These are phyloP conservation scores for Lycaon pictus DNA, from an alignment of 2,113 vertebrate species.

Conservation along the genomic window DNA sequence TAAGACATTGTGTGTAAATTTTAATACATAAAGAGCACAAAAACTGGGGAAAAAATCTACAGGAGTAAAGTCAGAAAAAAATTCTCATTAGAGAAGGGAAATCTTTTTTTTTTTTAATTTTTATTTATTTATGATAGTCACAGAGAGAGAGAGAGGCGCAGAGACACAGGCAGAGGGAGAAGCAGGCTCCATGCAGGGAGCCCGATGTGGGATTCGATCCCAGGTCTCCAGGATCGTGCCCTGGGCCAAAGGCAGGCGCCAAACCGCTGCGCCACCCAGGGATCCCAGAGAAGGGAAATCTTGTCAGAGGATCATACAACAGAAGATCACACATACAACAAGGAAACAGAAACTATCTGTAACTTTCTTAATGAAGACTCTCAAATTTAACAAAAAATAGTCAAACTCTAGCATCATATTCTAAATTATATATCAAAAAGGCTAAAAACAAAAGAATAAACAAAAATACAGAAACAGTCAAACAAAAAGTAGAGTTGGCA, in stretches of 20 bases:
- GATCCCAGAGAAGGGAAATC: background rate
- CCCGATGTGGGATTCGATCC: no score
- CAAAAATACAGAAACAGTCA: slow-evolving; percentile 2
- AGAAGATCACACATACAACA: background rate
- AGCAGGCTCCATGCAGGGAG: no score
- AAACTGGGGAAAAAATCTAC: background rate
- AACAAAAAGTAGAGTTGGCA: background rate
- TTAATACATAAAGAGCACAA: background rate
- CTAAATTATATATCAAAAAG: slow-evolving; percentile 21
- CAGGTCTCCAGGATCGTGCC: no score
- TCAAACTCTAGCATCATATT: background rate
- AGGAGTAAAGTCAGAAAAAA: background rate
- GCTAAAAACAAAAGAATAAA: slow-evolving; percentile 32
- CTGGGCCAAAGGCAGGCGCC: no score
- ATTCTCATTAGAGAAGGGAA: background rate
- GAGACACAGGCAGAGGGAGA: no score
- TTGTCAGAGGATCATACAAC: background rate
- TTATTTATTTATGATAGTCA: no score
- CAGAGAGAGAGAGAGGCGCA: no score
- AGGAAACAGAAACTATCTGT: background rate
- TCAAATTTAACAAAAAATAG: background rate
- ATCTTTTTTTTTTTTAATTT: background rate
- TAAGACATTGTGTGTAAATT: background rate
- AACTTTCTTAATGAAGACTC: background rate
- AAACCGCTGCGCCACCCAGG: no score